Evolutionary conservation across 2,113 vertebrate genomes (phyloP).

Genomic region (Ellobius talpinus): DNA sequence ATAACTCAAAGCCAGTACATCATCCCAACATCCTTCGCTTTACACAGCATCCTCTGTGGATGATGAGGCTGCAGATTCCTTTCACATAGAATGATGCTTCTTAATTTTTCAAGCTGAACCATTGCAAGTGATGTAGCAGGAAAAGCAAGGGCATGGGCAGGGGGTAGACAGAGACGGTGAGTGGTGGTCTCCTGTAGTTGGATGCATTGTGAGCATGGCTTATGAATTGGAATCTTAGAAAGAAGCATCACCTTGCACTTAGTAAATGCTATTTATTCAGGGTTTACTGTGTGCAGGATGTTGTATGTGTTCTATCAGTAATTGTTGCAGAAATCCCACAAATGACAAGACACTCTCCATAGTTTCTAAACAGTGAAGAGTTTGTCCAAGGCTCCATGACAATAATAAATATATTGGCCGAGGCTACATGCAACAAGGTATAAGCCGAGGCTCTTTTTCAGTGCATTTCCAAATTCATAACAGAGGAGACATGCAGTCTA

Average conservation of each 20-base stretch:
- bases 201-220: neutral
- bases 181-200: neutral
- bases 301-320: neutral
- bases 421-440: neutral
- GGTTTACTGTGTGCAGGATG: neutral
- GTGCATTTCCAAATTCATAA: neutral
- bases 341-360: neutral
- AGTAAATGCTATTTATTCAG: conserved; percentile 1
- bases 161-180: neutral
- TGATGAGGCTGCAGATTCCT: neutral
- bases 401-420: neutral
- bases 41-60: neutral
- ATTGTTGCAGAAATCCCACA: neutral
- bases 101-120: neutral
- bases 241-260: conserved; percentile 5
- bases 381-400: neutral
- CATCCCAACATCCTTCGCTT: neutral
- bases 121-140: neutral
- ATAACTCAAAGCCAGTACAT: neutral
- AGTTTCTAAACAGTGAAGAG: neutral
- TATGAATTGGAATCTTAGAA: neutral
- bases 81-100: neutral
- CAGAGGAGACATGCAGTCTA: too few species aligned
- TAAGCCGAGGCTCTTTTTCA: neutral
- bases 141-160: neutral